These are phyloP conservation scores for Cydia amplana DNA, from an alignment of 1,140 invertebrate species.

Conservation along the genomic window DNA sequence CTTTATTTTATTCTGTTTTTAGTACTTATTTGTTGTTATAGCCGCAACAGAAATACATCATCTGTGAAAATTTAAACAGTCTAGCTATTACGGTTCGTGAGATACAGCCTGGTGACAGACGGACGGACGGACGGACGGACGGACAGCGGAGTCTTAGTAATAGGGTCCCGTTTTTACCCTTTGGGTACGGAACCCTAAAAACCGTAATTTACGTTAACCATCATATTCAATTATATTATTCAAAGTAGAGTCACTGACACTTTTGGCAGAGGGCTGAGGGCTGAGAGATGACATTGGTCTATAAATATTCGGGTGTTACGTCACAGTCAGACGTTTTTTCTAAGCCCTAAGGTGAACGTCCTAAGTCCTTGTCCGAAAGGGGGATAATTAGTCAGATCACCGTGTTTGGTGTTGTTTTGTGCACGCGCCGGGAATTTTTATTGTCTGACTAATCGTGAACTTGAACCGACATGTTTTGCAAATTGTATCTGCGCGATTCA, in stretches of 20 bases:
- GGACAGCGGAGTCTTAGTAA: no score
- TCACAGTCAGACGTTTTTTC: constrained; percentile 27
- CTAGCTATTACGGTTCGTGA: no score
- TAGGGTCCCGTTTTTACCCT: no score
- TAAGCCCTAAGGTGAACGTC: background rate
- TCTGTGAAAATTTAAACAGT: no score
- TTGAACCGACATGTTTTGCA: constrained; percentile 8
- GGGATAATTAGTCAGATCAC: constrained; percentile 39
- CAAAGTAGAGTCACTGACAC: constrained; percentile 15
- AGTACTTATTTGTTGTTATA: no score
- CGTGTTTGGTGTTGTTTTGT: constrained; percentile 16
- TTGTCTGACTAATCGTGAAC: constrained; percentile 20
- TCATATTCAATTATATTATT: constrained; percentile 3
- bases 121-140: no score
- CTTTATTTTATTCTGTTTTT: no score
- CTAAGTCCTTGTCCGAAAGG: constrained; percentile 18
- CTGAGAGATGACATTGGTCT: constrained; percentile 49
- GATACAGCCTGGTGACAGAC: no score
- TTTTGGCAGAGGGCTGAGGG: constrained; percentile 32
- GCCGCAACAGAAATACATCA: no score
- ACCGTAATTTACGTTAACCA: background rate
- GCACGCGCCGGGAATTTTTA: constrained; percentile 1
- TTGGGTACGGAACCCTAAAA: no score
- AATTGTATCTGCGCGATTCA: background rate
- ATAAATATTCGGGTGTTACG: constrained; percentile 45